Conservation (phyloP, 2,797 vertebrate genomes). For the Crypturellus tataupa region DNA sequence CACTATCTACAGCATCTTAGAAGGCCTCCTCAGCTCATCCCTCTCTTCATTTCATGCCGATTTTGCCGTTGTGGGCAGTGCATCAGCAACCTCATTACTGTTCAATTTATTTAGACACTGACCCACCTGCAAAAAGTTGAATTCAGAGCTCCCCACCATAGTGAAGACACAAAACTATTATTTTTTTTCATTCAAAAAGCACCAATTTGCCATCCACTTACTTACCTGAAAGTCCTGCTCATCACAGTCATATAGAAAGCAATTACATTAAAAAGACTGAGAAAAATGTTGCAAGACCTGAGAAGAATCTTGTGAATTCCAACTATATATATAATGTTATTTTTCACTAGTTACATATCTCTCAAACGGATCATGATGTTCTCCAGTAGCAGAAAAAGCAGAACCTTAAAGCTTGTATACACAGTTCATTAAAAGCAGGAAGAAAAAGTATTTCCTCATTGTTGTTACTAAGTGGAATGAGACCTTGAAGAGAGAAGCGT, state of each 20-base stretch:
- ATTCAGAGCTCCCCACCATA: background rate
- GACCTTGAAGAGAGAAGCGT: background rate
- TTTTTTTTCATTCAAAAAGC: background rate
- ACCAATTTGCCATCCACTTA: background rate
- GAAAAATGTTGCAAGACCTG: accelerated
- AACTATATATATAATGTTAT: background rate
- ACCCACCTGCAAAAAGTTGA: background rate
- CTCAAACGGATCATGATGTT: background rate
- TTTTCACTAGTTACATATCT: background rate
- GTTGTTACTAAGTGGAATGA: constrained; percentile 9
- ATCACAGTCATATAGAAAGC: background rate
- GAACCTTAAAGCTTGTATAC: background rate
- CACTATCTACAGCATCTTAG: background rate
- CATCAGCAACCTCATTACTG: background rate
- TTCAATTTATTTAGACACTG: background rate
- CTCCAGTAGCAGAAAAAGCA: background rate
- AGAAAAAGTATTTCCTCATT: background rate
- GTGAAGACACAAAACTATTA: background rate
- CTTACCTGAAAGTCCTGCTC: background rate
- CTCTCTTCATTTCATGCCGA: background rate
- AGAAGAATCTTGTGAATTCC: background rate
- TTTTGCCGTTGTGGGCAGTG: background rate
- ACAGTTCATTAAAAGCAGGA: background rate
- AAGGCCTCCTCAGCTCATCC: accelerated
- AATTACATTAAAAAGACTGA: background rate